Percentiles rank a stretch among this genome's conserved stretches.
These are phyloP conservation scores for Platichthys stellatus DNA, from an alignment of 2,113 vertebrate genomes.

Conservation along the genomic window DNA sequence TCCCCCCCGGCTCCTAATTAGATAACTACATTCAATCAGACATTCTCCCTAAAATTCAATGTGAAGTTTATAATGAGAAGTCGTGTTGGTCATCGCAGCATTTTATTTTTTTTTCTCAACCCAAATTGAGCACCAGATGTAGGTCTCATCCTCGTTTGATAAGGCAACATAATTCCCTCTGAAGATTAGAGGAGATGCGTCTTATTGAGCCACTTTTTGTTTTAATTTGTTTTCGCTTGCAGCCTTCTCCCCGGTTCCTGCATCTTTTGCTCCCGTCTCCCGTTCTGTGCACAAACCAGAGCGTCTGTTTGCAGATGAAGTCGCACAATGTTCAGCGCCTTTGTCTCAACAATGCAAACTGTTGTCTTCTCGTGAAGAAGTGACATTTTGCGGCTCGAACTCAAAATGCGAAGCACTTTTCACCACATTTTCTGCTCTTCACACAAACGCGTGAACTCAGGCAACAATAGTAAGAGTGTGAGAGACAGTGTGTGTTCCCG, in stretches of 20 bases:
- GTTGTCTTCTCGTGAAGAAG: slow-evolving; percentile 56
- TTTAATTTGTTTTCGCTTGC: slow-evolving; percentile 14
- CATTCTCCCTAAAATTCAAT: slow-evolving; percentile 2
- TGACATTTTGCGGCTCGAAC: slow-evolving; percentile 40
- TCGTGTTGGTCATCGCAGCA: slow-evolving; percentile 17
- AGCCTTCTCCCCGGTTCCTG: slow-evolving; percentile 8
- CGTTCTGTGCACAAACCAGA: slow-evolving; percentile 19
- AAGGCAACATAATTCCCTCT: slow-evolving; percentile 19
- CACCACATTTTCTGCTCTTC: slow-evolving; percentile 19
- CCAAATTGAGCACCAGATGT: slow-evolving; percentile 16
- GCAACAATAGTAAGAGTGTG: neutral
- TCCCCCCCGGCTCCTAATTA: slow-evolving; percentile 25
- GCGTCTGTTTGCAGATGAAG: slow-evolving; percentile 46
- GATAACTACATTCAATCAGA: slow-evolving; percentile 19
- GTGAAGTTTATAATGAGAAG: slow-evolving; percentile 28
- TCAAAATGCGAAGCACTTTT: slow-evolving; percentile 45
- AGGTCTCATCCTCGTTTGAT: slow-evolving; percentile 14
- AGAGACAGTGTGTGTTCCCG: neutral
- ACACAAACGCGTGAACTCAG: neutral
- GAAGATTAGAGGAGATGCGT: slow-evolving; percentile 6
- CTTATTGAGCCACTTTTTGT: slow-evolving; percentile 19
- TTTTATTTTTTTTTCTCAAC: neutral
- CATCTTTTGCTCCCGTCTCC: neutral
- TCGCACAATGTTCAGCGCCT: slow-evolving; percentile 26
- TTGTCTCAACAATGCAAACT: slow-evolving; percentile 33